Evolutionary conservation across 2,797 vertebrate genomes (phyloP).

Genomic region (Falco concolor): DNA sequence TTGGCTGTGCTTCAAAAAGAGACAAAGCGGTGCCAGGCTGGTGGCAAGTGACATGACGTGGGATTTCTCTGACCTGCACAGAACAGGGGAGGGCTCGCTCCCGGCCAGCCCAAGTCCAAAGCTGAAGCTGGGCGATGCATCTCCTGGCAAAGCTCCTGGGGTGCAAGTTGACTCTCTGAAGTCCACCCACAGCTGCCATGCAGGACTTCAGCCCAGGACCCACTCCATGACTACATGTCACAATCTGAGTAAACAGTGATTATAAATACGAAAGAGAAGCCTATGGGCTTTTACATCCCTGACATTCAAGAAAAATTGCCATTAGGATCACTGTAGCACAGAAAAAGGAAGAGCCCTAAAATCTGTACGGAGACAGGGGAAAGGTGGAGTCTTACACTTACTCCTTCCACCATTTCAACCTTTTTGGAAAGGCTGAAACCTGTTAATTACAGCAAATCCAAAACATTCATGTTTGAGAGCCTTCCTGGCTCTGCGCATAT

Average conservation of each 20-base stretch:
- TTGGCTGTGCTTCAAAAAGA: neutral
- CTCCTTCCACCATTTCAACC: neutral
- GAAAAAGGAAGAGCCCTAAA: neutral
- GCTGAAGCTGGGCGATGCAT: neutral
- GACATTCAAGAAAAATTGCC: neutral
- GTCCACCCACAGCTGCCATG: neutral
- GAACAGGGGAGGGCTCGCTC: neutral
- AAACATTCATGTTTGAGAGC: neutral
- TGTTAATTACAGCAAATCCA: neutral
- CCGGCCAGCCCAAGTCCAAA: neutral
- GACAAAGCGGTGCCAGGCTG: neutral
- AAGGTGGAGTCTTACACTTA: neutral
- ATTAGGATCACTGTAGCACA: neutral
- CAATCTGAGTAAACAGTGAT: neutral
- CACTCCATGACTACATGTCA: neutral
- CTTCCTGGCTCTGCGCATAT: neutral
- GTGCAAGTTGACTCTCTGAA: neutral
- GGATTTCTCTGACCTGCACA: neutral
- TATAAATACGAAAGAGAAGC: neutral
- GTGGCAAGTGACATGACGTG: fast-evolving
- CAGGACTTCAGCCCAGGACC: neutral
- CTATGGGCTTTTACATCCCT: neutral
- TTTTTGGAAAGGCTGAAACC: neutral
- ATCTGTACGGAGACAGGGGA: neutral
- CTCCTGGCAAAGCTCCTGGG: neutral